Conservation (phyloP, 2,888 invertebrate species). For the Oscheius sp. region DNA sequence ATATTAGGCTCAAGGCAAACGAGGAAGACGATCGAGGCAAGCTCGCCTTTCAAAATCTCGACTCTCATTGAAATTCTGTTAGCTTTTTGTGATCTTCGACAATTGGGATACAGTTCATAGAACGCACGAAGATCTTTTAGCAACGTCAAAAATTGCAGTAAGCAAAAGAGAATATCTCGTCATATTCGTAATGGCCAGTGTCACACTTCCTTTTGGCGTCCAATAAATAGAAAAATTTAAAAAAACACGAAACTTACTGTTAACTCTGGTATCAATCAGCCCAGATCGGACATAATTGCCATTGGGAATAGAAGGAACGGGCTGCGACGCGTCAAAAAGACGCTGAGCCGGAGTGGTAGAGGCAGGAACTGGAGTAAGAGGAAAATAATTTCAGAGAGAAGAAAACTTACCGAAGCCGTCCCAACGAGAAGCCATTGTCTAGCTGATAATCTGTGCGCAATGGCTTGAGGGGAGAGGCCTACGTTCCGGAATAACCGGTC, state of each 20-base stretch:
- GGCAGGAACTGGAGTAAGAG: conserved; percentile 17
- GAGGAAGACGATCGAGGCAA: conserved; percentile 3
- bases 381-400: neutral
- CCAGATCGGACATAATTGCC: conserved; percentile 50
- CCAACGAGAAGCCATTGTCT: conserved; percentile 35
- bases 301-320: neutral
- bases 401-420: conserved; percentile 30
- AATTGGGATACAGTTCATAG: too few species aligned
- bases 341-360: conserved; percentile 17
- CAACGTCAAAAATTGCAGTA: too few species aligned
- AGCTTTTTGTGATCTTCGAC: too few species aligned
- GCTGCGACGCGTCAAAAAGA: conserved; percentile 1
- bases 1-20: conserved; percentile 29
- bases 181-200: too few species aligned
- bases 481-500: conserved; percentile 29
- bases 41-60: neutral
- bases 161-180: too few species aligned
- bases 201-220: neutral
- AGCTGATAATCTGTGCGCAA: conserved; percentile 32
- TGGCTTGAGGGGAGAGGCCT: conserved; percentile 25
- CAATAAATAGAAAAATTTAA: neutral
- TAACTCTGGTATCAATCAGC: conserved; percentile 54
- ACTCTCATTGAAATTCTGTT: too few species aligned
- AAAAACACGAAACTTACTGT: conserved; percentile 44
- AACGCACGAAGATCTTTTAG: neutral